A percentile compares a stretch with the other conserved stretches of the same genome.
Conservation (phyloP, 2,113 vertebrate species). For the Polypterus bichir region DNA sequence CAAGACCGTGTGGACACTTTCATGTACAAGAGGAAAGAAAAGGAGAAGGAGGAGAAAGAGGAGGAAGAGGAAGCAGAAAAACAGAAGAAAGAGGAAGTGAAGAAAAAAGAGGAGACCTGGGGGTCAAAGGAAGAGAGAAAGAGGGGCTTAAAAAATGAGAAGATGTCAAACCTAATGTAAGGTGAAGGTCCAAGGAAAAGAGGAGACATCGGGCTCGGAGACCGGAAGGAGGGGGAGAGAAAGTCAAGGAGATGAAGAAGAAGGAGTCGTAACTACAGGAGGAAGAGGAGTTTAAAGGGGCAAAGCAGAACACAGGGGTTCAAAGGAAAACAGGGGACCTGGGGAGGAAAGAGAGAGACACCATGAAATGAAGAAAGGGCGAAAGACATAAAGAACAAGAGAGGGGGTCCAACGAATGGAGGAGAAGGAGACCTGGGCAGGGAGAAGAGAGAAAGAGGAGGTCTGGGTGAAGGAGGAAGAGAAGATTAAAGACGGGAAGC, state of each 20-base stretch:
- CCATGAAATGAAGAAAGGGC: neutral
- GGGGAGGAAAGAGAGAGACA: neutral
- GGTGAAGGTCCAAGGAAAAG: too few relatives aligned
- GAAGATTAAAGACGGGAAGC: neutral
- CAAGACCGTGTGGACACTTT: slow-evolving; percentile 15
- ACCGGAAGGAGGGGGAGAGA: neutral
- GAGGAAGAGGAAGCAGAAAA: slow-evolving; percentile 25
- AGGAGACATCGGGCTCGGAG: too few relatives aligned
- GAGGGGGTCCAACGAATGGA: slow-evolving; percentile 40
- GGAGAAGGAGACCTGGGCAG: slow-evolving; percentile 32
- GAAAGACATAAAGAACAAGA: neutral
- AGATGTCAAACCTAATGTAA: too few relatives aligned
- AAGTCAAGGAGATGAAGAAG: slow-evolving; percentile 13
- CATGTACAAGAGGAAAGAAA: slow-evolving; percentile 21
- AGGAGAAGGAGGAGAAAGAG: slow-evolving; percentile 10
- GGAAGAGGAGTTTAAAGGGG: slow-evolving; percentile 19
- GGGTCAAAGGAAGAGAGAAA: slow-evolving; percentile 18
- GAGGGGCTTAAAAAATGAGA: neutral
- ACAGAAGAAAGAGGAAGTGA: slow-evolving; percentile 11
- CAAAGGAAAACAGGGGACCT: slow-evolving; percentile 10
- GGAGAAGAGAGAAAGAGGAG: slow-evolving; percentile 20
- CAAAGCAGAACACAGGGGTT: slow-evolving; percentile 9
- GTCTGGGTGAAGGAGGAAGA: neutral
- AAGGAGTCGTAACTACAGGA: slow-evolving; percentile 16
- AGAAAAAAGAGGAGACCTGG: slow-evolving; percentile 11